Percentiles rank a stretch among this genome's conserved stretches.
These are phyloP conservation scores for Furcula furcula DNA, from an alignment of 2,888 invertebrate species.

Conservation along the genomic window DNA sequence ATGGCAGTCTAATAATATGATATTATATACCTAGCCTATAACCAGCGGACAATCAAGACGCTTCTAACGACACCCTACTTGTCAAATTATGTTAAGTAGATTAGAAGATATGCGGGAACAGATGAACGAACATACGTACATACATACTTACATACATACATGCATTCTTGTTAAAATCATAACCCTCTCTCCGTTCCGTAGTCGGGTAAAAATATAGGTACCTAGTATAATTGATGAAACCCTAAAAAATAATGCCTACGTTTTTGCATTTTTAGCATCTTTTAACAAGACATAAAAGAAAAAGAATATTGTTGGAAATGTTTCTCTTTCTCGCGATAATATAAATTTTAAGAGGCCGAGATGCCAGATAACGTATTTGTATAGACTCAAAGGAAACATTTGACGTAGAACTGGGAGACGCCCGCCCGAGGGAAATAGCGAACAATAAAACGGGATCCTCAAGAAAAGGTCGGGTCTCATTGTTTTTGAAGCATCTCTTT, in stretches of 20 bases:
- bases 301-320: neutral
- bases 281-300: neutral
- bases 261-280: neutral
- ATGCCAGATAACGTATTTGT: slow-evolving; percentile 21
- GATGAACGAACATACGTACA: too few species aligned
- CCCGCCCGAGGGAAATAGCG: slow-evolving; percentile 21
- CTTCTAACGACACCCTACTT: too few species aligned
- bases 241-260: neutral
- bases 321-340: neutral
- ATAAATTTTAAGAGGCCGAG: slow-evolving; percentile 4
- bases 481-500: slow-evolving; percentile 14
- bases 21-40: too few species aligned
- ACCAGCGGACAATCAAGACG: too few species aligned
- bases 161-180: too few species aligned
- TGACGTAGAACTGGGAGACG: slow-evolving; percentile 17
- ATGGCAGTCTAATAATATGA: too few species aligned
- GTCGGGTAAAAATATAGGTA: too few species aligned
- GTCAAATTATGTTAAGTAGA: too few species aligned
- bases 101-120: too few species aligned
- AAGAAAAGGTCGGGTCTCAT: slow-evolving; percentile 21
- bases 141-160: too few species aligned
- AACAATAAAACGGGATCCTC: slow-evolving; percentile 23
- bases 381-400: slow-evolving; percentile 16
- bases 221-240: too few species aligned
- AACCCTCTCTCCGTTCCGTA: too few species aligned